phyloP scores from a whole-genome alignment of 2,888 invertebrate genomes.

The Tetheella fluctuosa region DNA sequence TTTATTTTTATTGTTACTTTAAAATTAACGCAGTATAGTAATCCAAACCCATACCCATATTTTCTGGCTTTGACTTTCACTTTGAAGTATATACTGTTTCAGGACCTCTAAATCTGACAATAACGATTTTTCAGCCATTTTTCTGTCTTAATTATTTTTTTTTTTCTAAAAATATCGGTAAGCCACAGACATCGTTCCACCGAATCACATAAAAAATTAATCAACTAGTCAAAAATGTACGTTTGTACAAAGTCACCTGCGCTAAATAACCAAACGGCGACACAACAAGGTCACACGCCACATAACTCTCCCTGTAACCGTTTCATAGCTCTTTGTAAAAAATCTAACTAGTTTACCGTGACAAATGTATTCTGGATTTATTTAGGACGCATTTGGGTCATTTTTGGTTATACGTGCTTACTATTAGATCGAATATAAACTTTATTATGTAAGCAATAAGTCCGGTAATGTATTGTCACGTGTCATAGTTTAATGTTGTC shows the following conservation, averaged over 20 bases:
- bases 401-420: not conserved
- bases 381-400: constrained; percentile 3
- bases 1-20: too few relatives aligned
- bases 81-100: too few relatives aligned
- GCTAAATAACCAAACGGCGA: constrained; percentile 12
- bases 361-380: constrained; percentile 9
- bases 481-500: not conserved
- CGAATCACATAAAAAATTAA: not conserved
- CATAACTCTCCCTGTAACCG: constrained; percentile 13
- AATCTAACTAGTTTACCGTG: constrained; percentile 1
- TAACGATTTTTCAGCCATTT: too few relatives aligned
- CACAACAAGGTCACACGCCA: constrained; percentile 14
- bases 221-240: not conserved
- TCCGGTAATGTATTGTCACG: not conserved
- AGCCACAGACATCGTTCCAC: not conserved
- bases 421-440: not conserved
- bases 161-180: not conserved
- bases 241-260: constrained; percentile 9
- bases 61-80: too few relatives aligned
- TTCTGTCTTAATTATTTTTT: too few relatives aligned
- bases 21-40: too few relatives aligned
- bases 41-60: too few relatives aligned
- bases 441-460: not conserved
- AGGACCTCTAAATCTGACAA: too few relatives aligned
- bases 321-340: constrained; percentile 11